Evolutionary conservation across 2,113 vertebrate species (phyloP), one percentile per base, ranked within the genome.

Genomic region (Siphamia tubifer): DNA sequence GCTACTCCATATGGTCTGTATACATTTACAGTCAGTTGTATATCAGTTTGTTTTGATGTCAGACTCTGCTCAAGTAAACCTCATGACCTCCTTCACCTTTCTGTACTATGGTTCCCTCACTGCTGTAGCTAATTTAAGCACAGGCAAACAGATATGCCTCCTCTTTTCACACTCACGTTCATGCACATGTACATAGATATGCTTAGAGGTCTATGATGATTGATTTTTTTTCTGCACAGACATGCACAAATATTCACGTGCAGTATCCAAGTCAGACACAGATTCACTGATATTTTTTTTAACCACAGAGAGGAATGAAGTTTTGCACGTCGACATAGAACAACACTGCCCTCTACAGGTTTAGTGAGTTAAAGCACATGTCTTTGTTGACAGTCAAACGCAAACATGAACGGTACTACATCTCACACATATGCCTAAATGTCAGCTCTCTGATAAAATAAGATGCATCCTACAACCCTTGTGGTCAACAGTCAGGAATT

Each of bases 271-370:
- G 9, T 16, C 2, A 19, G 10, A n/a, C 4, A 23, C 48, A 49
- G n/a, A 54, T 23, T 5, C 43, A n/a, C n/a, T 49, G 24, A 57
- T 66, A 24, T 19, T 15, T 32, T 38, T 12, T 19, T 39, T 8
- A 38, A 4, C 1, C 7, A 43, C 3, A 12, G 36, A 68, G 12
- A 44, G 9, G 19, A 3, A 6, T 8, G 9, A 2, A 15, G 7
- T 31, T 31, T 1, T 10, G 1, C 10, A 15, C 9, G n/a, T 20
- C n/a, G 13, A 3, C 36, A 4, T 34, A 47, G 57, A 56, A 17
- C 67, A 83, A 67, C 57, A 78, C 5, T 32, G 27, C 77, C 83
- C 54, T 44, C 87, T 85, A 25, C 30, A 71, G 87, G 74, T 28
- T 36, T 0, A 8, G 54, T 11, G 15, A 20, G 2, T 23, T 32